Evolutionary conservation across 2,113 vertebrate species (phyloP).

Genomic region (Neogale vison): DNA sequence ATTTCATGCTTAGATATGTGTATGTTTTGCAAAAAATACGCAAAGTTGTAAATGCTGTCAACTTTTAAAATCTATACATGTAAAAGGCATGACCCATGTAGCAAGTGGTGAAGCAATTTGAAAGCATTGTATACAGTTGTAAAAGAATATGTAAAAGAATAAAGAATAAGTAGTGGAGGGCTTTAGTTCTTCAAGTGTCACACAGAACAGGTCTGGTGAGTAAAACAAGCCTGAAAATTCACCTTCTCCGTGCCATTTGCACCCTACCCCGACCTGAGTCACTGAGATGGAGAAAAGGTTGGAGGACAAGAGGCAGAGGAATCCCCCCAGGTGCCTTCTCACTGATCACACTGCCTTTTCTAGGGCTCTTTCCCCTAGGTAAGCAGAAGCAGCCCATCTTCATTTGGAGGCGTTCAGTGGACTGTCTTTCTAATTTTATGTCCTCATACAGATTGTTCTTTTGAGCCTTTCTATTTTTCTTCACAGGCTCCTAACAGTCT

Average conservation of each 20-base stretch:
- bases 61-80: not conserved
- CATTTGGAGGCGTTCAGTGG: not conserved
- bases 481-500: slow-evolving; percentile 89
- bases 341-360: not conserved
- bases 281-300: not conserved
- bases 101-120: not conserved
- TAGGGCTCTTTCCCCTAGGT: not conserved
- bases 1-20: not conserved
- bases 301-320: not conserved
- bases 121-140: not conserved
- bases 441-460: not conserved
- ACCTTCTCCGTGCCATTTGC: not conserved
- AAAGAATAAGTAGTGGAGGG: not conserved
- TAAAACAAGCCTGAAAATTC: not conserved
- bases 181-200: not conserved
- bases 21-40: not conserved
- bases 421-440: not conserved
- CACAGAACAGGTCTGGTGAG: not conserved
- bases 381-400: not conserved
- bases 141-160: not conserved
- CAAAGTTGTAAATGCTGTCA: not conserved
- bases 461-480: slow-evolving; percentile 25
- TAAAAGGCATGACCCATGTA: not conserved
- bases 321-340: not conserved
- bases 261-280: not conserved